Evolutionary conservation across 2,797 vertebrate species (phyloP), one percentile per base, ranked within the genome.

Genomic region (Oreonectes daqikongensis): DNA sequence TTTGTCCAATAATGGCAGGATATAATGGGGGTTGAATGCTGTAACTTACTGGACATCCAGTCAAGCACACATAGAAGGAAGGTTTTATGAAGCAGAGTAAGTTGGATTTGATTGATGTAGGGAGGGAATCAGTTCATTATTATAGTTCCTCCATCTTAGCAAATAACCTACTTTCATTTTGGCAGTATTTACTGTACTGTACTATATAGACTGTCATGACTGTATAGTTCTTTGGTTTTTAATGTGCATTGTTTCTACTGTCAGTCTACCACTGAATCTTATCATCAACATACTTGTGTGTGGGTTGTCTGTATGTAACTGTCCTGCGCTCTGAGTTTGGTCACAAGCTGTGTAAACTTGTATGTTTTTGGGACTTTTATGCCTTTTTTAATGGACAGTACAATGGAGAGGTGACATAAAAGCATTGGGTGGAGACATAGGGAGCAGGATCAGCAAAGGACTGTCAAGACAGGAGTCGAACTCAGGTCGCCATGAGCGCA

Each of bases 1-100:
- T 28, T 35, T 48, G 40, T 12, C 22, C 53, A 78, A 52, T 66
- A 65, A 72, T 65, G 65, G 77, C 46, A 76, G 53, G 32, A 66
- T 72, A 57, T 79, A 64, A 69, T 57, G 69, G 53, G 63, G 42
- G 74, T 71, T 20, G 66, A 50, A 69, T 64, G 55, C 46, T 17
- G 17, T 40, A 63, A 28, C 35, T 71, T 63, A 53, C 65, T 35
- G 35, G 28, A 44, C 65, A 44, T 12, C 35, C 57, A 65, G 9
- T 38, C 67, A 50, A 40, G 52, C 72, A 60, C 57, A 63, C 20
- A 52, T 20, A 76, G 38, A 11, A 60, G 20, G 65, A 53, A 66
- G 15, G 30, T 52, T 66, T n/a, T 20, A 22, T 57, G 17, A 79
- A 59, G 60, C 44, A 64, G 15, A 30, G 22, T 6, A 68, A 14